Conservation (phyloP, 2,113 vertebrate species). For the Bostrychus sinensis region DNA sequence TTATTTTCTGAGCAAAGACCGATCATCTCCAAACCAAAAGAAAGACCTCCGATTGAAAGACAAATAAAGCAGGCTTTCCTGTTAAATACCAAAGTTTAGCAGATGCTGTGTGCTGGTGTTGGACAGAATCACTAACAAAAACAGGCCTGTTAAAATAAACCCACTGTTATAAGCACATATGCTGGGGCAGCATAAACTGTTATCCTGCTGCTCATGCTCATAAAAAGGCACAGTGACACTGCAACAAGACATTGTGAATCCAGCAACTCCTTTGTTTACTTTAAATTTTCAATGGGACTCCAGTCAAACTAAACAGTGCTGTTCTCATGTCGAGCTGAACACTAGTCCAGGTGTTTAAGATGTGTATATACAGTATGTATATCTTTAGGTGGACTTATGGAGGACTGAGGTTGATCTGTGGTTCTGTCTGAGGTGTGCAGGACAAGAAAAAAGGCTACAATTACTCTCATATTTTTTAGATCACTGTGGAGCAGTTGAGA, state of each 20-base stretch:
- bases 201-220: background rate
- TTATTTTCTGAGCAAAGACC: background rate
- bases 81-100: background rate
- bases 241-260: background rate
- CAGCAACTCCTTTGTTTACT: background rate
- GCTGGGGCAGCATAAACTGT: background rate
- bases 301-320: background rate
- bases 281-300: background rate
- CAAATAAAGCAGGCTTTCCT: slow-evolving; percentile 6
- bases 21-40: slow-evolving; percentile 2
- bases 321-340: background rate
- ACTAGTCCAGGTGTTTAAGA: background rate
- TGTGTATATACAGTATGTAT: slow-evolving; percentile 3
- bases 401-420: slow-evolving; percentile 21
- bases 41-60: slow-evolving; percentile 1
- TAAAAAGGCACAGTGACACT: slow-evolving; percentile 5
- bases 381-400: slow-evolving; percentile 13
- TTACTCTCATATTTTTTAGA: slow-evolving; percentile 33
- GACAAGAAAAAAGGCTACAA: slow-evolving; percentile 18
- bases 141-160: slow-evolving; percentile 7
- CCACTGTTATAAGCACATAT: background rate
- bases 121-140: slow-evolving; percentile 8
- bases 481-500: slow-evolving; percentile 36
- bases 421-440: slow-evolving; percentile 33
- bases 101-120: slow-evolving; percentile 6